Evolutionary conservation across 1,140 invertebrate species (phyloP).

Genomic region (Aphaenogaster ashmeadi): DNA sequence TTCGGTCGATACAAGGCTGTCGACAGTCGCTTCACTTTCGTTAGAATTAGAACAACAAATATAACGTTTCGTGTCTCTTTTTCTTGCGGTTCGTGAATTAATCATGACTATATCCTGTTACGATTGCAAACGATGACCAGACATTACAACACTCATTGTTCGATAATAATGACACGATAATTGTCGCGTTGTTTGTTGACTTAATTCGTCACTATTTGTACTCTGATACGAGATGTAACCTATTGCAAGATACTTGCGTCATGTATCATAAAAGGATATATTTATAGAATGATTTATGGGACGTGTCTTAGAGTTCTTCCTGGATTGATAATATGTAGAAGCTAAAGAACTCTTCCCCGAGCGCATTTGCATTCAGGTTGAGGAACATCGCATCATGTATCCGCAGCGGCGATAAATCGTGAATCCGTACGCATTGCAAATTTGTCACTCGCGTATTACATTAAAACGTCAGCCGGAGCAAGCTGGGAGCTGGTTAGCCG

Average conservation of each 20-base stretch:
- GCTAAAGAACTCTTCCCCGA: background rate
- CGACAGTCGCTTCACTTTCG: constrained; percentile 66
- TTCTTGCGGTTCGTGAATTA: constrained; percentile 1
- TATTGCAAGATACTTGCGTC: background rate
- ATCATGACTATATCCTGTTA: constrained; percentile 15
- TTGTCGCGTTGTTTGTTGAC: background rate
- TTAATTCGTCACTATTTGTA: background rate
- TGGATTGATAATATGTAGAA: constrained; percentile 5
- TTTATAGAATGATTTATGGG: constrained; percentile 11
- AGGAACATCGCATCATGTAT: background rate
- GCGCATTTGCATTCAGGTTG: constrained; percentile 12
- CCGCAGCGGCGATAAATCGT: constrained; percentile 47
- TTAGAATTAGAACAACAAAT: constrained; percentile 50
- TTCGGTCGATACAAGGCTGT: constrained; percentile 66
- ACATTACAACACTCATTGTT: background rate
- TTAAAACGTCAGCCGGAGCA: constrained; percentile 54
- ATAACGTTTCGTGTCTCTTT: background rate
- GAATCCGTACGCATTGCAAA: constrained; percentile 37
- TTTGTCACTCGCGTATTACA: constrained; percentile 57
- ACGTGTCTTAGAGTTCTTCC: background rate
- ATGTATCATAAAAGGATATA: constrained; percentile 16
- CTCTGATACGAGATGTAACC: background rate
- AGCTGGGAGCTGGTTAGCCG: constrained; percentile 53
- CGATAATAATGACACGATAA: constrained; percentile 21
- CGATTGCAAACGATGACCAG: constrained; percentile 9